These are phyloP conservation scores for Eupithecia tripunctaria DNA, from an alignment of 2,888 invertebrate species.

Conservation along the genomic window DNA sequence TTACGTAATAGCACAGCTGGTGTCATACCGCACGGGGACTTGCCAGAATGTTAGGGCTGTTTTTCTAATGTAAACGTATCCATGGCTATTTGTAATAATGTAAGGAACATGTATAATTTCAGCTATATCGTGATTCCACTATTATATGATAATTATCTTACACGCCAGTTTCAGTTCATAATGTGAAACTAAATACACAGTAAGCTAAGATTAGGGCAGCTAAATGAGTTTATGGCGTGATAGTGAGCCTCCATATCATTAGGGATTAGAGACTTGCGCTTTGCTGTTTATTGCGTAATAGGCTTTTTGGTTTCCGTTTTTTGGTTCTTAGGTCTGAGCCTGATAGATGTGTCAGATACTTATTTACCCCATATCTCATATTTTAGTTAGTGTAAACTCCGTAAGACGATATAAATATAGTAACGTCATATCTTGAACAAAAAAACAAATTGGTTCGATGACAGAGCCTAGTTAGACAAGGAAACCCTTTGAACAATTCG, in stretches of 20 bases:
- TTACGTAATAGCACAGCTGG: too few relatives aligned
- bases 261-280: constrained; percentile 58
- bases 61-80: neutral
- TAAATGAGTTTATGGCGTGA: constrained; percentile 80
- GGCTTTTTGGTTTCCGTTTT: neutral
- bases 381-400: neutral
- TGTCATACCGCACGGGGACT: neutral
- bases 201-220: constrained; percentile 68
- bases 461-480: neutral
- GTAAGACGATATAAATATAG: neutral
- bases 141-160: constrained; percentile 64
- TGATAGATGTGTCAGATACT: neutral
- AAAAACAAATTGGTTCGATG: neutral
- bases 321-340: neutral
- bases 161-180: constrained; percentile 62
- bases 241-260: constrained; percentile 65
- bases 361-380: neutral
- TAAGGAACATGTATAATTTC: neutral
- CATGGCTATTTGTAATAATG: neutral
- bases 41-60: neutral
- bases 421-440: neutral
- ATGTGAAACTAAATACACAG: constrained; percentile 74
- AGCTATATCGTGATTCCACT: constrained; percentile 28
- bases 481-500: neutral
- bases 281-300: constrained; percentile 42